phyloP scores from a whole-genome alignment of 2,888 invertebrate genomes.

The Phalangium opilio region DNA sequence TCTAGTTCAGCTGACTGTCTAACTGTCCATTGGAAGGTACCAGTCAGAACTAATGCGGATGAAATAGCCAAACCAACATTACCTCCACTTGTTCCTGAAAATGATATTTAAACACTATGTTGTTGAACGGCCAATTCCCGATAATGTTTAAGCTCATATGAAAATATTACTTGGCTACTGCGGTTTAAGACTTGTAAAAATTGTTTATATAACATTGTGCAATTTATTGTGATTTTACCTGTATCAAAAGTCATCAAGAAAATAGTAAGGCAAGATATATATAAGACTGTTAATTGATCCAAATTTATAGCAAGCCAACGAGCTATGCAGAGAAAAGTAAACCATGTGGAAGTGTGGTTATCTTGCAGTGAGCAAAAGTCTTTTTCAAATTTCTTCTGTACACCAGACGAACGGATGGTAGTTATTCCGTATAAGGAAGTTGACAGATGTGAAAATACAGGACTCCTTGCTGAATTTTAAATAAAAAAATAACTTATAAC shows the following conservation, averaged over 20 bases:
- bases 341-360: conserved; percentile 79
- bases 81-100: no score
- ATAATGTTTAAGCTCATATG: no score
- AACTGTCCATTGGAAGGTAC: conserved; percentile 38
- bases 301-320: conserved; percentile 88
- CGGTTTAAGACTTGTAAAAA: no score
- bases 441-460: conserved; percentile 85
- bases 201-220: no score
- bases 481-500: no score
- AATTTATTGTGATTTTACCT: no score
- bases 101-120: no score
- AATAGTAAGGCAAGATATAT: conserved; percentile 62
- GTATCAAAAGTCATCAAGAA: no score
- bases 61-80: no score
- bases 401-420: conserved; percentile 76
- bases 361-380: conserved; percentile 37
- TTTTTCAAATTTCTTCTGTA: conserved; percentile 50
- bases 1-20: conserved; percentile 37
- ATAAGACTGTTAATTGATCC: conserved; percentile 71
- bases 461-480: conserved; percentile 71
- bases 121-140: no score
- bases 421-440: conserved; percentile 76
- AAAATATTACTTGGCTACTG: no score
- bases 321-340: conserved; percentile 69
- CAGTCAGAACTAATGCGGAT: conserved; percentile 40